phyloP scores from a whole-genome alignment of 2,797 vertebrate genomes.

The Lacerta agilis region DNA sequence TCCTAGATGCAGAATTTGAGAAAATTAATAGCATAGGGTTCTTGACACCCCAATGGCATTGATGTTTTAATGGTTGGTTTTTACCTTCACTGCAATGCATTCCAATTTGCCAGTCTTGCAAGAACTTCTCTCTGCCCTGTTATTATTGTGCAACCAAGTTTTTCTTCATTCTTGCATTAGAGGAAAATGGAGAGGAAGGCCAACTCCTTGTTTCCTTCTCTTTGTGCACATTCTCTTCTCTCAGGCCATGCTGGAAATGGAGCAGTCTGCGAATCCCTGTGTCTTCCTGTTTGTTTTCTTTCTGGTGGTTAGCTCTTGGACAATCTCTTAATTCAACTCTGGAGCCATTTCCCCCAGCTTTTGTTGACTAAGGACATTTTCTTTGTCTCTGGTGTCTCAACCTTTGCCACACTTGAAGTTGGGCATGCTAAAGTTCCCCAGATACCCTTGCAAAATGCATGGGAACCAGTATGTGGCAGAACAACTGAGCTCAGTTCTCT shows the following conservation, averaged over 20 bases:
- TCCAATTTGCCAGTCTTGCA: neutral
- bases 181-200: neutral
- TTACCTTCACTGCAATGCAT: neutral
- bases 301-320: neutral
- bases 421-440: neutral
- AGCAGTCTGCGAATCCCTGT: neutral
- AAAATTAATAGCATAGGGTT: neutral
- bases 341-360: neutral
- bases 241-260: neutral
- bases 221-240: neutral
- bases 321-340: slow-evolving; percentile 10
- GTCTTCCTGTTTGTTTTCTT: slow-evolving; percentile 9
- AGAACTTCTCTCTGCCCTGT: neutral
- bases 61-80: neutral
- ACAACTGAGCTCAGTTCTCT: neutral
- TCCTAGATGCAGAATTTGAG: neutral
- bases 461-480: neutral
- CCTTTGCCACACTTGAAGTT: neutral
- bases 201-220: neutral
- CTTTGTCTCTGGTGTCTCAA: neutral
- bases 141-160: neutral
- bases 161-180: neutral
- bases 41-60: neutral
- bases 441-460: neutral
- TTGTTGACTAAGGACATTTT: slow-evolving; percentile 5